Evolutionary conservation across 2,797 vertebrate species (phyloP).

Genomic region (Dryobates pubescens): DNA sequence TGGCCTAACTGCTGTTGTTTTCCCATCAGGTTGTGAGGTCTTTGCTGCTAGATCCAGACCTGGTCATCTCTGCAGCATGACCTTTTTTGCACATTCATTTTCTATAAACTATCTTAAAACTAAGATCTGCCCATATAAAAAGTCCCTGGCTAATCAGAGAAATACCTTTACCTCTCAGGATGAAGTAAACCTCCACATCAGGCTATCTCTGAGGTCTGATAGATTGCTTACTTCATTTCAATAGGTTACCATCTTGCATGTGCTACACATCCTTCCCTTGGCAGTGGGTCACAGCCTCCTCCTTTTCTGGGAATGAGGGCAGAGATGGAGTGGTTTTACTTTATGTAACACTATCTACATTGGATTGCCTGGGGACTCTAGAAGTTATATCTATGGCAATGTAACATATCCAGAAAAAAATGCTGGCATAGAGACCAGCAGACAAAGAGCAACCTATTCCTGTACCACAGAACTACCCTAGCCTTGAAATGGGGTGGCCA

Average conservation of each 20-base stretch:
- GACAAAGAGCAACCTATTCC: background rate
- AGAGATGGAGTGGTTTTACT: background rate
- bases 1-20: too few species aligned
- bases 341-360: accelerated
- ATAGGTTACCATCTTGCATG: accelerated
- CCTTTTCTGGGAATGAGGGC: background rate
- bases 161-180: background rate
- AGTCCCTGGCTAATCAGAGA: background rate
- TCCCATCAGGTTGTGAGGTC: too few species aligned
- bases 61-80: background rate
- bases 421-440: background rate
- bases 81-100: background rate
- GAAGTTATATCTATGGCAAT: background rate
- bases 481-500: background rate
- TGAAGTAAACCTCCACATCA: background rate
- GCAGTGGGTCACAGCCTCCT: background rate
- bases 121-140: background rate
- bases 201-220: background rate
- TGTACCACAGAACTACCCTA: background rate
- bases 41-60: too few species aligned
- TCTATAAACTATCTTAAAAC: background rate
- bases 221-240: background rate
- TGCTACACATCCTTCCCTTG: background rate
- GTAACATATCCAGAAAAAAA: background rate
- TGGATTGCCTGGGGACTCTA: background rate